Evolutionary conservation across 2,797 vertebrate genomes (phyloP).

Genomic region (Arremon aurantiirostris): DNA sequence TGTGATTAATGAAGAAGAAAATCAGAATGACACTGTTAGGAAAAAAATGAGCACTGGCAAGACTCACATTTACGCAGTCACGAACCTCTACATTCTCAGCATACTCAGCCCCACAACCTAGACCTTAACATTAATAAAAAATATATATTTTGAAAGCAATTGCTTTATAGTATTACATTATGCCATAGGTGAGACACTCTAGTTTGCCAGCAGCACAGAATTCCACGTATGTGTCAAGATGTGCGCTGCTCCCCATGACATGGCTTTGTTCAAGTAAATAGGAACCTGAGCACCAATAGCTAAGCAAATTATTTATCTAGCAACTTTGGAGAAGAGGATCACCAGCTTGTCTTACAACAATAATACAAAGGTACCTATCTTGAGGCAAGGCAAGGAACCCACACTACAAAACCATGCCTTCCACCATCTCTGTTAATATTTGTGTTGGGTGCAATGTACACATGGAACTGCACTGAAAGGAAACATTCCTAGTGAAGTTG

Average conservation of each 20-base stretch:
- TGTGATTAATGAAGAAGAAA: conserved; percentile 68
- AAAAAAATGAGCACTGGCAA: neutral
- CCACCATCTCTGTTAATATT: neutral
- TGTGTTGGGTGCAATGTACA: neutral
- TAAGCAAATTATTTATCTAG: neutral
- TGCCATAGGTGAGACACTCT: neutral
- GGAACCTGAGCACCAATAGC: neutral
- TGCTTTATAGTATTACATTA: neutral
- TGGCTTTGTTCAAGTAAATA: neutral
- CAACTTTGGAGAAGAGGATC: neutral
- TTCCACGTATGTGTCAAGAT: neutral
- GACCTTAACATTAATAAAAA: neutral
- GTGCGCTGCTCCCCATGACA: neutral
- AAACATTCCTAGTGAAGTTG: neutral
- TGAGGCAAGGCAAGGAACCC: neutral
- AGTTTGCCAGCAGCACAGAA: neutral
- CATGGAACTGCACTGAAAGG: neutral
- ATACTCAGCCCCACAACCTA: neutral
- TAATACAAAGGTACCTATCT: neutral
- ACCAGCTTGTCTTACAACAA: neutral
- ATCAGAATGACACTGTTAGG: neutral
- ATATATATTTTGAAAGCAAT: neutral
- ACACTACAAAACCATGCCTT: neutral
- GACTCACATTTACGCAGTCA: neutral
- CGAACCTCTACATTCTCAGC: neutral